Evolutionary conservation across 2,888 invertebrate genomes (phyloP), one percentile per base, ranked within the genome.

Genomic region (Pammene aurita): DNA sequence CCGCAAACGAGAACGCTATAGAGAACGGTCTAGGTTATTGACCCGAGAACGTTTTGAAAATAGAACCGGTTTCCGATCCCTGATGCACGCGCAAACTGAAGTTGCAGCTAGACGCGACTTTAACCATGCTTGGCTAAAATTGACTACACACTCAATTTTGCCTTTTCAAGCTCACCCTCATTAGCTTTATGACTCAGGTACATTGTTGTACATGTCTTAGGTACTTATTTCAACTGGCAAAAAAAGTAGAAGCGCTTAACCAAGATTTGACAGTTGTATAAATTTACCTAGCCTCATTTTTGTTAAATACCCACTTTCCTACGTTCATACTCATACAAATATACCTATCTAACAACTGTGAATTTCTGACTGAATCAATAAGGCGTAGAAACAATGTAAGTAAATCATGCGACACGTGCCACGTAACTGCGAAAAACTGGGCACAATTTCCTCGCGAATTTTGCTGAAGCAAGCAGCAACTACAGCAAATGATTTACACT

Each of bases 71-170:
- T n/a, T n/a, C n/a, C n/a, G n/a, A n/a, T n/a, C n/a, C n/a, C n/a
- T n/a, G n/a, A n/a, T n/a, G n/a, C n/a, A n/a, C 64, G 16, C 48
- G 18, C 42, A 57, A 26, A 69, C 46, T 69, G 70, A 66, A 70
- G 54, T 64, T 61, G 61, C 61, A 38, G 38, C 58, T 58, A 64
- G 52, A 52, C 54, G 58, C 58, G 48, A 48, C 48, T 48, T 26
- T 26, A 26, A 26, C 26, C 58, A 54, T 58, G 41, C 63, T 62
- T 63, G 56, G 50, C 63, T 48, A 64, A 60, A 64, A 67, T 56
- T 41, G 52, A 26, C 50, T 52, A 50, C 46, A 61, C 4, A 38
- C 18, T 62, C 7, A 38, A 16, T n/a, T 26, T n/a, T 57, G 13
- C 42, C 26, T 26, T 46, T 66, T 44, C 11, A 42, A 42, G 14